Base-by-base conservation (phyloP, 1,140 invertebrate genomes). In the Diploscapter pachys region DNA sequence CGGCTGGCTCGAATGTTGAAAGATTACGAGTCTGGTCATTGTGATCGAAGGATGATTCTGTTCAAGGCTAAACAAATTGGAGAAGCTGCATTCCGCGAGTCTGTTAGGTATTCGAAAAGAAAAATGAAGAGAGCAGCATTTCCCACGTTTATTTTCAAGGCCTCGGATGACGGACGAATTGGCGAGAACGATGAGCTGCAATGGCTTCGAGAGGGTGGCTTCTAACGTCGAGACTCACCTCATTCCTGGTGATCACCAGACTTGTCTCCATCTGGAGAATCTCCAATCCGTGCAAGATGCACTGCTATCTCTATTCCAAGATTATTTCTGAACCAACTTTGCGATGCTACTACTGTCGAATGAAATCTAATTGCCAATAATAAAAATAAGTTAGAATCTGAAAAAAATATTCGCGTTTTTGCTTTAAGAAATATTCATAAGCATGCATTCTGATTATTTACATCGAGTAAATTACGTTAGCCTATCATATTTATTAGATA, bases 181-280 rank as follows among this genome's bases (percentile, higher is more conserved):
- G 5, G 62, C 73, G 3, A 48, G 77, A 50, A 50, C 76, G 4
- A 69, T 74, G 50, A 64, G 62, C 8, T 63, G 65, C 69, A 78
- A 78, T 56, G 73, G 73, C 31, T 78, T 72, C 54, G 71, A 69
- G 53, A 31, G 68, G 11, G 13, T 74, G 8, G 67, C 76, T 67
- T 64, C 56, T 3, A 63, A 73, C 8, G 63, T 70, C 9, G 69
- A 77, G 8, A 71, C 62, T 31, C 57, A 66, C 49, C 63, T 69
- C 67, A 67, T 69, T 62, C 56, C 61, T n/a, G 77, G 77, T 9
- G 77, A 78, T 50, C 77, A 78, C 76, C 74, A 78, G 48, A 59
- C 77, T 3, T 74, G 72, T 31, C 49, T 78, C 52, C 65, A 76
- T 54, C 48, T 57, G 4, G 77, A 78, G 63, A 75, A 78, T 49